Base-by-base conservation (phyloP, 92 coral and sea anemone species). In the Umimayanthus chanpuru region DNA sequence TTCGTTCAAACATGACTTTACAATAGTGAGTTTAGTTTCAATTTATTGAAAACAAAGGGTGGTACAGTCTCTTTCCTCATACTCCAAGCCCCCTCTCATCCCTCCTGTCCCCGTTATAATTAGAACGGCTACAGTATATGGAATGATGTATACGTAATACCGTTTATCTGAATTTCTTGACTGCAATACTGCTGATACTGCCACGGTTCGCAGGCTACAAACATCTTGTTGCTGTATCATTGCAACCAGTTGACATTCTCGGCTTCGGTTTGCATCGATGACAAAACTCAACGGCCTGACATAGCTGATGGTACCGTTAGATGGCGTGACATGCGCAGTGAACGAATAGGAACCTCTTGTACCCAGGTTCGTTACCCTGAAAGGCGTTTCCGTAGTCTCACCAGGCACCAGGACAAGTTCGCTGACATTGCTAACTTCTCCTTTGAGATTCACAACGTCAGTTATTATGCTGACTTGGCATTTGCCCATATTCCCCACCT, bases 401-500 rank as follows among this genome's bases (percentile, higher is more conserved):
- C 28, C 85, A 6, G 85, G 85, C 53, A 53, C 72, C 85, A 80
- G 49, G 23, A 80, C 85, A 6, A 80, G 29, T 80, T 80, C 85
- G 73, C 72, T 80, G 16, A 58, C 85, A 80, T 80, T 80, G 7
- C 21, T 11, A 58, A 38, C 29, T 80, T 80, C 72, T 2, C 85
- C 85, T 18, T 32, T 80, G 50, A 80, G 85, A 23, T 80, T 50
- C 56, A 89, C 74, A 79, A 89, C 82, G 64, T 89, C 92, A 2
- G 88, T 81, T 16, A 85, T 84, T 7, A 89, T 71, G 80, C 75
- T 85, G 79, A 89, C 71, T 15, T 77, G 76, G 28, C 92, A 89
- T 50, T 65, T 85, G 29, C 92, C 89, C 85, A 78, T 85, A 55
- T 89, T 89, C n/a, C 92, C 92, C n/a, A 85, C 92, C 58, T 68